Evolutionary conservation across 2,888 invertebrate species (phyloP).

Genomic region (Drosophila putrida): DNA sequence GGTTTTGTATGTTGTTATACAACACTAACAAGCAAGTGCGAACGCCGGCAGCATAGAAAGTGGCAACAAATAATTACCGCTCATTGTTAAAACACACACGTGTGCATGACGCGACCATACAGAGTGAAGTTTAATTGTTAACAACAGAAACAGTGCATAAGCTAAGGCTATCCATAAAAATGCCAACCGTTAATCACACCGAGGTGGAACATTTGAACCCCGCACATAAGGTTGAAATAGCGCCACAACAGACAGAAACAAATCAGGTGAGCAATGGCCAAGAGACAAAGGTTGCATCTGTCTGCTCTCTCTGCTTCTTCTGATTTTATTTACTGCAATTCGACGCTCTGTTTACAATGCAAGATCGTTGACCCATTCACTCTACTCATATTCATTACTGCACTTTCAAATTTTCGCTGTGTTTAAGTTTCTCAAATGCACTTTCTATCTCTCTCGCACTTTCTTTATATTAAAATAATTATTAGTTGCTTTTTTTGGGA

Average conservation of each 20-base stretch:
- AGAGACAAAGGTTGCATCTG: constrained; percentile 25
- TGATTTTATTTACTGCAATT: background rate
- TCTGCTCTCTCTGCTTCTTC: background rate
- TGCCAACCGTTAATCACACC: constrained; percentile 43
- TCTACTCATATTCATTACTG: constrained; percentile 6
- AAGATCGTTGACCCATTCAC: constrained; percentile 50
- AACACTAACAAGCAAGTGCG: constrained; percentile 55
- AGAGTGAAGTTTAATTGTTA: constrained; percentile 33
- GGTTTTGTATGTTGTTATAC: constrained; percentile 49
- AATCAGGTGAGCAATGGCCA: constrained; percentile 64
- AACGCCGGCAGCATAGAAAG: constrained; percentile 36
- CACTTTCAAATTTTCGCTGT: constrained; percentile 9
- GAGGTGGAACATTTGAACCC: constrained; percentile 66
- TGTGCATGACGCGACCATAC: constrained; percentile 11
- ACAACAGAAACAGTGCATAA: constrained; percentile 12
- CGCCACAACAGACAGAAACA: constrained; percentile 57
- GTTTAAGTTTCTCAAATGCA: background rate
- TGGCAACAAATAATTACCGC: constrained; percentile 23
- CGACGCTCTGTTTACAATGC: constrained; percentile 38
- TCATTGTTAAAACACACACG: constrained; percentile 37
- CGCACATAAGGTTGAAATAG: constrained; percentile 61
- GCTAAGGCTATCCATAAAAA: constrained; percentile 31
- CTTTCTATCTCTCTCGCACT: constrained; percentile 12
- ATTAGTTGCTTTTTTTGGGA: background rate
- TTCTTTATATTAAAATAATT: too few relatives aligned